Conservation (phyloP, 92 coral and sea anemone species). For the Actinostola sp. region DNA sequence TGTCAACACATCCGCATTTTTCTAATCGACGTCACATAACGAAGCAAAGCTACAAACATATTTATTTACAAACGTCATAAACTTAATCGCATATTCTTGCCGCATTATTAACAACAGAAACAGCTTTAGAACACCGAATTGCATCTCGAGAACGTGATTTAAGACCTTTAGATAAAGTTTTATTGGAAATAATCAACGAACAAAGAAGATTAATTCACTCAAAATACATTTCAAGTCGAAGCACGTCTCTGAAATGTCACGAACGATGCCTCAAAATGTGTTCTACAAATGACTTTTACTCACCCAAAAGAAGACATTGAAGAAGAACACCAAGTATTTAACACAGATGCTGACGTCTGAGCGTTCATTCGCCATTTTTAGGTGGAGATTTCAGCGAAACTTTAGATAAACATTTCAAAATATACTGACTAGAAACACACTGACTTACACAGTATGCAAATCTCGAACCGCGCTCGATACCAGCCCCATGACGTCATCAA, state of each 20-base stretch:
- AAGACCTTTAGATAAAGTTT: too few relatives aligned
- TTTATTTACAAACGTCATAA: not conserved
- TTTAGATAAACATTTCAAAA: conserved; percentile 18
- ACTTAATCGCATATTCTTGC: not conserved
- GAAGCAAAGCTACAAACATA: not conserved
- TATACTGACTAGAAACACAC: too few relatives aligned
- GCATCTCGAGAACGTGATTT: too few relatives aligned
- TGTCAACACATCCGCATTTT: too few relatives aligned
- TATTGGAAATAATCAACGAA: too few relatives aligned
- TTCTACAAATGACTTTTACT: conserved; percentile 44
- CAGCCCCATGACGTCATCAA: conserved; percentile 20
- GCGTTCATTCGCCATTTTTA: conserved; percentile 72
- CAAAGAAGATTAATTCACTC: too few relatives aligned
- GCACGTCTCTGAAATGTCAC: conserved; percentile 6
- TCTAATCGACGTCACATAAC: too few relatives aligned
- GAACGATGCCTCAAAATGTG: not conserved
- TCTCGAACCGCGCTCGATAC: conserved; percentile 20
- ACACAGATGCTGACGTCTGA: conserved; percentile 97
- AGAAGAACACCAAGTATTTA: conserved; percentile 92
- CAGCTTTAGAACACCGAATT: too few relatives aligned
- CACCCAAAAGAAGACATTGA: conserved; percentile 99
- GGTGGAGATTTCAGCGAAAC: not conserved
- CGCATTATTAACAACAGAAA: too few relatives aligned
- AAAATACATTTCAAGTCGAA: too few relatives aligned
- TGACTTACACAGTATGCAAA: too few relatives aligned